These are phyloP conservation scores for Scolanthus callimorphus DNA, from an alignment of 92 coral and sea anemone genomes.

Conservation along the genomic window DNA sequence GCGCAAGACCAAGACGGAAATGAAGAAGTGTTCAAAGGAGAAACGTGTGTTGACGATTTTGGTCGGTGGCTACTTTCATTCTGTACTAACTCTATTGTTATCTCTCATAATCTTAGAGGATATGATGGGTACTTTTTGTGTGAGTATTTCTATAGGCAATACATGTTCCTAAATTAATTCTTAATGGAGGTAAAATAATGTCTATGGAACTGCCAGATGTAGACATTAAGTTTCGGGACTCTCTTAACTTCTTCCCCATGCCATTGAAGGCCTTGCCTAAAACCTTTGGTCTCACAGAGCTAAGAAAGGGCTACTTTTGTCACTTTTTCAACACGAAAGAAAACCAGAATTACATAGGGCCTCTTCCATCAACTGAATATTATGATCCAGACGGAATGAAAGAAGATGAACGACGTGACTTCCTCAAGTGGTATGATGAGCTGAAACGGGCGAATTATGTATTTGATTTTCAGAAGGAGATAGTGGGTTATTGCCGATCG, in stretches of 20 bases:
- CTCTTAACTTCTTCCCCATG: constrained; percentile 33
- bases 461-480: constrained; percentile 39
- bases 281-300: no score
- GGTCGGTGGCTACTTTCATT: constrained; percentile 29
- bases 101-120: constrained; percentile 9
- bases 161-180: constrained; percentile 4
- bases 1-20: constrained; percentile 27
- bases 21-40: constrained; percentile 35
- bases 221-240: constrained; percentile 44
- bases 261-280: constrained; percentile 19
- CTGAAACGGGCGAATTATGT: constrained; percentile 16
- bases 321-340: constrained; percentile 28
- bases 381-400: constrained; percentile 46
- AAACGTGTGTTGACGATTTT: constrained; percentile 14
- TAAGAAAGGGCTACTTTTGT: no score
- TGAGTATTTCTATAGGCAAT: constrained; percentile 12
- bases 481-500: constrained; percentile 35
- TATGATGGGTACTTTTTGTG: constrained; percentile 11
- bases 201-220: no score
- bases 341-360: constrained; percentile 32
- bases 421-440: constrained; percentile 11
- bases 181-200: constrained; percentile 39
- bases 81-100: no score
- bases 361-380: constrained; percentile 3
- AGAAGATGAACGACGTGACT: background rate